A percentile compares a stretch with the other conserved stretches of the same genome.
These are phyloP conservation scores for Ornithoptera priamus DNA, from an alignment of 2,888 invertebrate species.

Conservation along the genomic window DNA sequence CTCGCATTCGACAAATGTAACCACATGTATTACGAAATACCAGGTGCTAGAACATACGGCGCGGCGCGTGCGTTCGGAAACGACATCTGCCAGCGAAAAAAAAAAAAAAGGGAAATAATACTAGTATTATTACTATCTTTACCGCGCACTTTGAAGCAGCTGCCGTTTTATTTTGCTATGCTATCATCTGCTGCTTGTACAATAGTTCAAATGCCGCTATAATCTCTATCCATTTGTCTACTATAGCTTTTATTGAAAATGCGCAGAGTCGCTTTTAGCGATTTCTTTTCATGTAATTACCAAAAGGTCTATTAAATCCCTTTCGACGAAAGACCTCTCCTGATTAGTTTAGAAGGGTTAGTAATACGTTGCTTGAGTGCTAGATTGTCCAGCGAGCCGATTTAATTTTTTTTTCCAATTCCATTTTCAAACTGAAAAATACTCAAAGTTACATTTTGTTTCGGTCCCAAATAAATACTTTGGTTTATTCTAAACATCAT, in stretches of 20 bases:
- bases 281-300: neutral
- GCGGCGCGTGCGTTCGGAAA: conserved; percentile 58
- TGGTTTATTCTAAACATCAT: too few relatives aligned
- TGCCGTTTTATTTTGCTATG: conserved; percentile 48
- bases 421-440: too few relatives aligned
- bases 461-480: too few relatives aligned
- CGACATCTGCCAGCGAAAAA: conserved; percentile 67
- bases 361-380: neutral
- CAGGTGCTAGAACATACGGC: conserved; percentile 63
- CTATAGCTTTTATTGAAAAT: neutral
- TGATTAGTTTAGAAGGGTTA: conserved; percentile 13
- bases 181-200: conserved; percentile 38
- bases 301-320: conserved; percentile 20
- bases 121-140: conserved; percentile 53
- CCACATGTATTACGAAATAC: conserved; percentile 56
- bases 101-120: conserved; percentile 53
- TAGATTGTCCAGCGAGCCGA: too few relatives aligned
- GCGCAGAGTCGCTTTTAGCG: conserved; percentile 8
- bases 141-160: conserved; percentile 59
- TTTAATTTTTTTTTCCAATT: too few relatives aligned
- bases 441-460: too few relatives aligned
- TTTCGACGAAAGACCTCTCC: conserved; percentile 19
- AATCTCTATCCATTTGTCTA: conserved; percentile 20
- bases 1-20: conserved; percentile 47
- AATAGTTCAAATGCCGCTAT: conserved; percentile 23